phyloP scores from a whole-genome alignment of 1,140 invertebrate species.

The Venustaconcha ellipsiformis region DNA sequence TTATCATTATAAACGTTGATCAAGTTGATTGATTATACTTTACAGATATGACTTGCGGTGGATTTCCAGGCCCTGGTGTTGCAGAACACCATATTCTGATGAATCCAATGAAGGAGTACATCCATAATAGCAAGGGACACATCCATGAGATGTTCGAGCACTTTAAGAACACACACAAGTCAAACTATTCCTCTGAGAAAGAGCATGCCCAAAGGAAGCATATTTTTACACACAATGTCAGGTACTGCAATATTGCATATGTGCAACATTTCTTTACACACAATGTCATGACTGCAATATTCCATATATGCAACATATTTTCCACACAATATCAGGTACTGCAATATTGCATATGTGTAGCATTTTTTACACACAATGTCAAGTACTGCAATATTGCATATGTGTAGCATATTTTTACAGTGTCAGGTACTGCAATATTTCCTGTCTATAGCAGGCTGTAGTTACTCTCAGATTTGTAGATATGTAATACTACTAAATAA shows the following conservation, averaged over 20 bases:
- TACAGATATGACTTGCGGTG: conserved; percentile 79
- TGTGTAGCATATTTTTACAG: not conserved
- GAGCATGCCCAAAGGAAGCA: conserved; percentile 82
- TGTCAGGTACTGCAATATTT: no score
- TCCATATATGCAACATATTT: not conserved
- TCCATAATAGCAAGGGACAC: conserved; percentile 80
- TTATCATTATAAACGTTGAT: not conserved
- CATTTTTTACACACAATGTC: no score
- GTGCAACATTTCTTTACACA: no score
- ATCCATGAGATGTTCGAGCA: conserved; percentile 82
- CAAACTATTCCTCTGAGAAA: conserved; percentile 75
- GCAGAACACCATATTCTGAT: conserved; percentile 48
- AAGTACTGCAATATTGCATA: not conserved
- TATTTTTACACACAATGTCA: conserved; percentile 73
- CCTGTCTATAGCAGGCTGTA: no score
- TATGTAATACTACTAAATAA: no score
- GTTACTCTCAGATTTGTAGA: no score
- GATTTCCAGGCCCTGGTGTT: conserved; percentile 89
- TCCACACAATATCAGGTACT: conserved; percentile 1
- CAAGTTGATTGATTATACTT: conserved; percentile 2
- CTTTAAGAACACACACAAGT: conserved; percentile 82
- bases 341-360: no score
- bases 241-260: no score
- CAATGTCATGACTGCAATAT: no score
- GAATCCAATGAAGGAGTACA: conserved; percentile 94